These are phyloP conservation scores for Zaprionus bogoriensis DNA, from an alignment of 2,888 invertebrate species.

Conservation along the genomic window DNA sequence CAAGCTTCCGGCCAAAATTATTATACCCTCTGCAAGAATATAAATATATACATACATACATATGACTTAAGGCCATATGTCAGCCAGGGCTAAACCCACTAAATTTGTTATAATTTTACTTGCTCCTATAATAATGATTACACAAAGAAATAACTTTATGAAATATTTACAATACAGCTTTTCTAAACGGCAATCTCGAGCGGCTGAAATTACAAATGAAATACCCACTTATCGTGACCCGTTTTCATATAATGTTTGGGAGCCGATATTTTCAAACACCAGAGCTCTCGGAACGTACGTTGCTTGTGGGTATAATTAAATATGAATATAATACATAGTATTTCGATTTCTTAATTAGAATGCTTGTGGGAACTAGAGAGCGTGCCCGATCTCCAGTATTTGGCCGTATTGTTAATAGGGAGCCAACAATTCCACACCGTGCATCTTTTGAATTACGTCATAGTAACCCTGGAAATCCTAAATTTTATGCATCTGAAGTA, in stretches of 20 bases:
- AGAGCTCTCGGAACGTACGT: constrained; percentile 85
- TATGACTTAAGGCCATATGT: too few relatives aligned
- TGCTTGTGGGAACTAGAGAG: constrained; percentile 82
- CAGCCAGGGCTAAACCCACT: too few relatives aligned
- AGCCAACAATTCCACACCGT: constrained; percentile 83
- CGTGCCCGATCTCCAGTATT: constrained; percentile 85
- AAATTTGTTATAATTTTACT: too few relatives aligned
- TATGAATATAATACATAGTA: background rate
- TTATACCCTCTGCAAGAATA: too few relatives aligned
- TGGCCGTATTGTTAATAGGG: constrained; percentile 89
- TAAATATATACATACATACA: too few relatives aligned
- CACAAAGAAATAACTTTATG: too few relatives aligned
- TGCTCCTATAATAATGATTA: background rate
- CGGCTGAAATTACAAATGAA: constrained; percentile 93
- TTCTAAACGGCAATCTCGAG: constrained; percentile 93
- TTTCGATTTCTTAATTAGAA: constrained; percentile 60
- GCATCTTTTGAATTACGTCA: constrained; percentile 49
- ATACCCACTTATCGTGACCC: constrained; percentile 92
- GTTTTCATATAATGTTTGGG: constrained; percentile 92
- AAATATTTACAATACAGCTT: too few relatives aligned
- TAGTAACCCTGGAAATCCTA: constrained; percentile 81
- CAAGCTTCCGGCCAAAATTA: too few relatives aligned
- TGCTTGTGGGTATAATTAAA: background rate
- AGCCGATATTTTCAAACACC: constrained; percentile 85
- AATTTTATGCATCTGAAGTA: constrained; percentile 83